A percentile compares a stretch with the other conserved stretches of the same genome.
Evolutionary conservation across 2,113 vertebrate genomes (phyloP).

Genomic region (Riparia riparia): DNA sequence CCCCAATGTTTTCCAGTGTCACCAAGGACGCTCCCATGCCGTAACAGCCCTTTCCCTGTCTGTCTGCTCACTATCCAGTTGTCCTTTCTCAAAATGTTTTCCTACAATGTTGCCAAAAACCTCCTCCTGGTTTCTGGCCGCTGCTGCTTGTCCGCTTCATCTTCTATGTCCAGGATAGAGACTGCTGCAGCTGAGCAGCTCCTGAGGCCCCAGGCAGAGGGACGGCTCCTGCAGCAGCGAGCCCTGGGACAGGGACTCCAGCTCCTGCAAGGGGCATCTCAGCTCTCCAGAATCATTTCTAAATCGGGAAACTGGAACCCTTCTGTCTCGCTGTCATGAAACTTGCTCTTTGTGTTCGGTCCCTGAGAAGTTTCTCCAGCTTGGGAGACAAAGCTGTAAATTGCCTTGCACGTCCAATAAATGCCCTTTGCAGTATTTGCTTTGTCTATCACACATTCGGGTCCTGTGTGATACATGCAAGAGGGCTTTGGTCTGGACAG

Average conservation of each 20-base stretch:
- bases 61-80: neutral
- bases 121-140: neutral
- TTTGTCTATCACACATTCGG: neutral
- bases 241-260: no score
- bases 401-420: neutral
- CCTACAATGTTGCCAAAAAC: neutral
- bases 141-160: neutral
- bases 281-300: neutral
- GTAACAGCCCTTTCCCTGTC: neutral
- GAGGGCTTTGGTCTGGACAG: neutral
- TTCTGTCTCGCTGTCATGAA: neutral
- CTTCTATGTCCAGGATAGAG: neutral
- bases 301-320: neutral
- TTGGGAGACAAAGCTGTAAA: neutral
- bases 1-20: neutral
- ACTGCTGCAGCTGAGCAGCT: neutral
- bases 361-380: neutral
- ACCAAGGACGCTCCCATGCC: neutral
- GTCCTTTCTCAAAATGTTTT: neutral
- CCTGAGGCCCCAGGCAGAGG: fast-evolving
- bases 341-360: neutral
- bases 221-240: fast-evolving
- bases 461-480: neutral
- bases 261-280: neutral
- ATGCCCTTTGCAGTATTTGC: neutral